phyloP scores from a whole-genome alignment of 2,888 invertebrate species.

The Epinotia bilunana region DNA sequence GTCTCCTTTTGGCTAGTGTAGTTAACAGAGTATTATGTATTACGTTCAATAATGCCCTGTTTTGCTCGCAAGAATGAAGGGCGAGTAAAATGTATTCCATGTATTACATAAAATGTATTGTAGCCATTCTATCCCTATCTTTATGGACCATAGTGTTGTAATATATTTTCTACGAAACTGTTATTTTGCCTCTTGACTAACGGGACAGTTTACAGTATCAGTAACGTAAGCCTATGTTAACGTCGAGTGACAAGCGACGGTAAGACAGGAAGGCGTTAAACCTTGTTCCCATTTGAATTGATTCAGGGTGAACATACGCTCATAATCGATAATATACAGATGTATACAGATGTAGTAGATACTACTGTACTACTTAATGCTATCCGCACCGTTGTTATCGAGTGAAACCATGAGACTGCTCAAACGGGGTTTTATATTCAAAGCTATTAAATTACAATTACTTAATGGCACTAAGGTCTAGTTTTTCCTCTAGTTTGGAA shows the following conservation, averaged over 20 bases:
- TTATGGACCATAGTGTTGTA: too few relatives aligned
- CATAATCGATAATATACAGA: not conserved
- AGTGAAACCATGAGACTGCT: not conserved
- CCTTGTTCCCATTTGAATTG: conserved; percentile 14
- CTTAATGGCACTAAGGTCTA: too few relatives aligned
- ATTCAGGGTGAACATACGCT: conserved; percentile 16
- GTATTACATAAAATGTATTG: too few relatives aligned
- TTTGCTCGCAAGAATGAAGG: not conserved
- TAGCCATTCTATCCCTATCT: too few relatives aligned
- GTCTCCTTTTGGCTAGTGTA: conserved; percentile 3
- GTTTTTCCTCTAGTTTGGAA: too few relatives aligned
- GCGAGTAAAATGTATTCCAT: too few relatives aligned
- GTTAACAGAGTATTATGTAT: not conserved
- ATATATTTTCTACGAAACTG: too few relatives aligned
- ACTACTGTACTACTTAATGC: not conserved
- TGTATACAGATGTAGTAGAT: too few relatives aligned
- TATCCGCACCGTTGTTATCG: not conserved
- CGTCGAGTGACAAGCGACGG: not conserved
- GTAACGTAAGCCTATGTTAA: not conserved
- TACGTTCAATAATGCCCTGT: not conserved
- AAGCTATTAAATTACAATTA: not conserved
- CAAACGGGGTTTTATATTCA: not conserved
- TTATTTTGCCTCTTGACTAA: too few relatives aligned
- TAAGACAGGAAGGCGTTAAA: conserved; percentile 4
- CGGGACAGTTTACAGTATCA: too few relatives aligned